A percentile compares a stretch with the other conserved stretches of the same genome.
phyloP scores from a whole-genome alignment of 2,797 vertebrate species.

The Clarias fuscus region DNA sequence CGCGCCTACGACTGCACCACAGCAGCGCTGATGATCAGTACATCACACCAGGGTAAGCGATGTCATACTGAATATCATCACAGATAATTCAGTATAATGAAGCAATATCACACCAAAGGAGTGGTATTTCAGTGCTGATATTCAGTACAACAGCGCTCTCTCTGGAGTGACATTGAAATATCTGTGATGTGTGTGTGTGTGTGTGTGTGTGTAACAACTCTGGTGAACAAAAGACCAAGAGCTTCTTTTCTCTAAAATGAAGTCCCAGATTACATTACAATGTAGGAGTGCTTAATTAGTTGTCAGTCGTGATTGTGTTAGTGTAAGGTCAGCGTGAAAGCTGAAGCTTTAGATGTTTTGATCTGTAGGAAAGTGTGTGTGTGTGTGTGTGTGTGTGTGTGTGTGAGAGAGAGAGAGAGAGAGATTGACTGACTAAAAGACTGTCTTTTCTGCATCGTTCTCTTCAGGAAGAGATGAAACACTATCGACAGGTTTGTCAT shows the following conservation, averaged over 20 bases:
- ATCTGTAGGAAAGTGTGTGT: background rate
- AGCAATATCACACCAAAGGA: too few species aligned
- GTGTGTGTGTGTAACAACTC: background rate
- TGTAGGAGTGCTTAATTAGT: background rate
- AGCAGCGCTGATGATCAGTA: too few species aligned
- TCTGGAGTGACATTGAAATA: too few species aligned
- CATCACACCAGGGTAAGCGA: too few species aligned
- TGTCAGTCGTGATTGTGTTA: background rate
- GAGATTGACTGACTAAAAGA: background rate
- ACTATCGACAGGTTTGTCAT: background rate
- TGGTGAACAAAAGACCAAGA: background rate
- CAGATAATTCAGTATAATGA: too few species aligned
- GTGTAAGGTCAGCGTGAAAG: background rate
- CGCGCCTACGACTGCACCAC: too few species aligned
- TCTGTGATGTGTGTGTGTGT: too few species aligned
- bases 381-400: too few species aligned
- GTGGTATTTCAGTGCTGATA: too few species aligned
- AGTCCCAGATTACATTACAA: background rate
- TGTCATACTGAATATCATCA: too few species aligned
- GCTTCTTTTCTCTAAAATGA: background rate
- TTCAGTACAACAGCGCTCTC: too few species aligned
- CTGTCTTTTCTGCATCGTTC: background rate
- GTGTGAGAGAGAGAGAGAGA: background rate
- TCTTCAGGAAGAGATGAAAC: background rate
- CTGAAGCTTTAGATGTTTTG: background rate